Evolutionary conservation across 2,113 vertebrate species (phyloP), one percentile per base, ranked within the genome.

Genomic region (Nyctibius bracteatus): DNA sequence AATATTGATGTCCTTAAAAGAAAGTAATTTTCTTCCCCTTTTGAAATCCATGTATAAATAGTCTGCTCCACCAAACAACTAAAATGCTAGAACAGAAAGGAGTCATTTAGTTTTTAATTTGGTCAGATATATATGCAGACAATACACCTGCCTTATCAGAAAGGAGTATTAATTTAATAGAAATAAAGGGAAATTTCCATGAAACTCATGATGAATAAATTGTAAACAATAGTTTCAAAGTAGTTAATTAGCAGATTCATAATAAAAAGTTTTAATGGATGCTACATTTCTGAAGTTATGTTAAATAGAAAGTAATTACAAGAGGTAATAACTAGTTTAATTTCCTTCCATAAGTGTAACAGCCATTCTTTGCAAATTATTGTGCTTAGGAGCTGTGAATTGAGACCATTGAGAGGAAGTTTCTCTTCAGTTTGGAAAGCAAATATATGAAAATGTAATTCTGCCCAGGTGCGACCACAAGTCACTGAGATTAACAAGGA

Each of bases 101-200:
- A 94, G 14, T 92, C 9, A 85, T 86, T 96, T 75, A 75, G 68
- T 88, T 96, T 94, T 94, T 91, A 39, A 80, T 96, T 90, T 86
- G 35, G 39, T 86, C 57, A 70, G 52, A 25, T 75, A 81, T 78
- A 80, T 24, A 80, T 49, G 52, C 51, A 95, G 52, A 79, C 37
- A 63, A 74, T 88, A 43, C 30, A 91, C n/a, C 54, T 95, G 51
- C 46, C 33, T 77, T 94, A 52, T 28, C 43, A 73, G 59, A 55
- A 88, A 90, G 46, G 55, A 47, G 8, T 44, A 75, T 86, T 63
- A 87, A 44, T 59, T 86, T 63, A 87, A 44, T 59, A 61, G 67
- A 74, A 90, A 63, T 75, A 75, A 70, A 87, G 27, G 31, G 46
- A 61, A 89, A 63, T 92, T 91, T 86, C 9, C 44, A 46, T 73